phyloP scores from a whole-genome alignment of 1,140 invertebrate genomes.

The Ctenoplectra terminalis region DNA sequence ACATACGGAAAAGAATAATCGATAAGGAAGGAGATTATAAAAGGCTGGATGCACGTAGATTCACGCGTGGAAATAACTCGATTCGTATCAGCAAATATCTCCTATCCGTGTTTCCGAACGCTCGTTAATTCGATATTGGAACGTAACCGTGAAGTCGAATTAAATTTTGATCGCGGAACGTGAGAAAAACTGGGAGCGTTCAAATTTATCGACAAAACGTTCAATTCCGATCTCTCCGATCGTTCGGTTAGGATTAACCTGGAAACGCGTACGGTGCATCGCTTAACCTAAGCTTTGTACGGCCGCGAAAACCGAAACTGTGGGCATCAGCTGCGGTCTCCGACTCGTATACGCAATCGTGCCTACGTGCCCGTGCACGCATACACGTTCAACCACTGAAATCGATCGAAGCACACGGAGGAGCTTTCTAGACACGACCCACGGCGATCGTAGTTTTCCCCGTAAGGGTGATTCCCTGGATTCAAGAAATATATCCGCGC shows the following conservation, averaged over 20 bases:
- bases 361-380: not conserved
- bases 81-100: conserved; percentile 21
- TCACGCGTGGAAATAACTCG: conserved; percentile 23
- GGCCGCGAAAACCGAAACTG: conserved; percentile 6
- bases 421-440: not conserved
- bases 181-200: not conserved
- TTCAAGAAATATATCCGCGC: conserved; percentile 34
- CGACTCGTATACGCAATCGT: not conserved
- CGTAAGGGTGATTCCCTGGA: not conserved
- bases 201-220: not conserved
- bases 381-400: conserved; percentile 25
- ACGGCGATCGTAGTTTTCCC: conserved; percentile 32
- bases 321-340: conserved; percentile 45
- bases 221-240: not conserved
- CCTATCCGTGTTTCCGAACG: not conserved
- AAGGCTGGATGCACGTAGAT: conserved; percentile 14
- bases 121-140: conserved; percentile 41
- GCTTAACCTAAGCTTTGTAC: not conserved
- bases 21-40: conserved; percentile 39
- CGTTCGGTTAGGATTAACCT: too few relatives aligned
- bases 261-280: not conserved
- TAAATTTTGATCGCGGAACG: not conserved
- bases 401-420: conserved; percentile 52
- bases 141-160: conserved; percentile 32
- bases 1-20: conserved; percentile 12